Evolutionary conservation across 2,113 vertebrate species (phyloP).

Genomic region (Syngnathoides biaculeatus): DNA sequence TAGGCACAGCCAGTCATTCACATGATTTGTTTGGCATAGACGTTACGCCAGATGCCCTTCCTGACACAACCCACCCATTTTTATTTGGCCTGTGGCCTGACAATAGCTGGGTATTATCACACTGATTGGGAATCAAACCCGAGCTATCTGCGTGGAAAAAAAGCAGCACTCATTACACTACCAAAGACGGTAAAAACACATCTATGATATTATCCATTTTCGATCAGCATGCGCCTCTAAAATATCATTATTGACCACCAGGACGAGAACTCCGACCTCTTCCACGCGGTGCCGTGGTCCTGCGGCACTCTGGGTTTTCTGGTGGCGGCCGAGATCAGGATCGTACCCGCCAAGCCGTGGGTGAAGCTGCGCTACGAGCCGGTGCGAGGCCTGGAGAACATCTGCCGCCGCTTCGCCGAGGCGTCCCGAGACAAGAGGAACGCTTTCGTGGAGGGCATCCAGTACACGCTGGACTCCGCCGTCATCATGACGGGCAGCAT

Average conservation of each 20-base stretch:
- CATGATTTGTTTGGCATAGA: no score
- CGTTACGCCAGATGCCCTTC: no score
- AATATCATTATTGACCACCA: constrained; percentile 44
- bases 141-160: no score
- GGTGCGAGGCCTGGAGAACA: constrained; percentile 82
- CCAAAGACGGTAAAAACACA: no score
- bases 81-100: no score
- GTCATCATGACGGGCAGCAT: constrained; percentile 95
- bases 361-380: constrained; percentile 84
- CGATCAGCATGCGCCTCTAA: neutral
- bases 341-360: constrained; percentile 87
- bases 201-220: no score
- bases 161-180: no score
- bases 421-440: constrained; percentile 84
- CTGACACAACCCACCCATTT: no score
- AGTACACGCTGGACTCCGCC: constrained; percentile 85
- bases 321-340: constrained; percentile 94
- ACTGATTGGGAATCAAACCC: no score
- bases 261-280: constrained; percentile 95
- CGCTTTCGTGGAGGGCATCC: constrained; percentile 90
- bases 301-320: constrained; percentile 96
- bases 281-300: constrained; percentile 97
- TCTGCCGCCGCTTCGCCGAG: constrained; percentile 82
- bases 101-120: no score
- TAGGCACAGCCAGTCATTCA: no score